phyloP scores from a whole-genome alignment of 2,113 vertebrate species.

The Illadopsis cleaveri region DNA sequence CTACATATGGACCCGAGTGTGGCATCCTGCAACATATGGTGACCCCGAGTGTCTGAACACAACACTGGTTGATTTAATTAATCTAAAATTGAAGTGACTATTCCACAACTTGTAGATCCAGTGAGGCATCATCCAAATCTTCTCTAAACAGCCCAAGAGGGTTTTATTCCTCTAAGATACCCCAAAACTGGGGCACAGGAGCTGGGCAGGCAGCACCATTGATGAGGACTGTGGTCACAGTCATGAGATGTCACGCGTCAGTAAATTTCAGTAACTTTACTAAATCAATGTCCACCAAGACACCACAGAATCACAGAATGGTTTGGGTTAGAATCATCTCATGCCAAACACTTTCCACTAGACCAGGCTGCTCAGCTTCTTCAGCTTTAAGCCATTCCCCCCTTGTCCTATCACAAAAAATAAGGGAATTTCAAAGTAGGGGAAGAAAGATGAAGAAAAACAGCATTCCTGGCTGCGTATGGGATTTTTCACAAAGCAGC shows the following conservation, averaged over 20 bases:
- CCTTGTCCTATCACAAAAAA: not conserved
- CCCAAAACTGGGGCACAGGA: accelerated
- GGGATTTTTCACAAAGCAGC: not conserved
- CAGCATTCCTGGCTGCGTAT: not conserved
- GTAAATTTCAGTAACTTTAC: not conserved
- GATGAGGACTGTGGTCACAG: not conserved
- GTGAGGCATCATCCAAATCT: not conserved
- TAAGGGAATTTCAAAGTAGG: not conserved
- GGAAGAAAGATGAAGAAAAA: not conserved
- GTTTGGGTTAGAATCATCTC: not conserved
- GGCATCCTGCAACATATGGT: too few species aligned
- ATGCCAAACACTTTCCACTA: not conserved
- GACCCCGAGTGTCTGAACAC: too few species aligned
- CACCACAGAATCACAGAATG: not conserved
- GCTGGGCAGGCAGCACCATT: not conserved
- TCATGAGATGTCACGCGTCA: accelerated
- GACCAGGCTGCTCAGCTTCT: not conserved
- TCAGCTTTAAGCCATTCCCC: not conserved
- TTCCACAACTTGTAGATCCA: accelerated
- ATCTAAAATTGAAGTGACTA: not conserved
- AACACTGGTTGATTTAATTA: not conserved
- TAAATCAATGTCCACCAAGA: too few species aligned
- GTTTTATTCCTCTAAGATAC: not conserved
- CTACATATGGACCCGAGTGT: too few species aligned
- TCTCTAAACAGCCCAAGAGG: not conserved